Conservation (phyloP, 1,140 invertebrate species). For the Pseudomyrmex gracilis region DNA sequence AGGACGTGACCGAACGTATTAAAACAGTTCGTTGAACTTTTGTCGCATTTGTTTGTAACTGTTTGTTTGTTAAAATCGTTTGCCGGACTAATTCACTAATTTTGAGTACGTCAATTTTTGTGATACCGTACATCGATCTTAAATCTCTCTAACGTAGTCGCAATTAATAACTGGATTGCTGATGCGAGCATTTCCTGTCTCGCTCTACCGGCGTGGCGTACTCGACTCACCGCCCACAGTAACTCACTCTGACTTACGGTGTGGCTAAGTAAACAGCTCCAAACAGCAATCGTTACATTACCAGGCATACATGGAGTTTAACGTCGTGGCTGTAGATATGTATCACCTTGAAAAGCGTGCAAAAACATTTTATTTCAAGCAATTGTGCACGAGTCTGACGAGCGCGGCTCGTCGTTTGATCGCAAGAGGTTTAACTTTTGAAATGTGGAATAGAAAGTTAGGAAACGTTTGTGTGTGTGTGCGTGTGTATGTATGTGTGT, state of each 20-base stretch:
- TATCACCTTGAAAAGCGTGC: conserved; percentile 1
- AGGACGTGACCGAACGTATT: background rate
- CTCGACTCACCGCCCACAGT: conserved; percentile 38
- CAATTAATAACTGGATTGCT: conserved; percentile 63
- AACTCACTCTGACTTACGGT: conserved; percentile 55
- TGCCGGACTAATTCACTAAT: background rate
- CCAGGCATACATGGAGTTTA: background rate
- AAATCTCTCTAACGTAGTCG: conserved; percentile 48
- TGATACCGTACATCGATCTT: conserved; percentile 18
- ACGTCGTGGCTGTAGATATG: background rate
- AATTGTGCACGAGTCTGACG: no score
- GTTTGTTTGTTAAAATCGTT: background rate
- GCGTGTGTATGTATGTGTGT: no score
- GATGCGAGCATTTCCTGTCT: conserved; percentile 20
- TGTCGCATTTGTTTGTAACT: background rate
- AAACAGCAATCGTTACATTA: conserved; percentile 50
- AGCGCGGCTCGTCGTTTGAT: no score
- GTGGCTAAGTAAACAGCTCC: background rate
- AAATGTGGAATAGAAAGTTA: no score
- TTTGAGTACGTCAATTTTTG: background rate
- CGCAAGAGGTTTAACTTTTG: no score
- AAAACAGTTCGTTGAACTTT: background rate
- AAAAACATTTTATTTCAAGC: no score
- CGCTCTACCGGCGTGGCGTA: conserved; percentile 1
- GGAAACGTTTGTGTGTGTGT: no score